Percentiles rank a stretch among this genome's conserved stretches.
phyloP scores from a whole-genome alignment of 2,797 vertebrate species.

The Cossypha dichroa region DNA sequence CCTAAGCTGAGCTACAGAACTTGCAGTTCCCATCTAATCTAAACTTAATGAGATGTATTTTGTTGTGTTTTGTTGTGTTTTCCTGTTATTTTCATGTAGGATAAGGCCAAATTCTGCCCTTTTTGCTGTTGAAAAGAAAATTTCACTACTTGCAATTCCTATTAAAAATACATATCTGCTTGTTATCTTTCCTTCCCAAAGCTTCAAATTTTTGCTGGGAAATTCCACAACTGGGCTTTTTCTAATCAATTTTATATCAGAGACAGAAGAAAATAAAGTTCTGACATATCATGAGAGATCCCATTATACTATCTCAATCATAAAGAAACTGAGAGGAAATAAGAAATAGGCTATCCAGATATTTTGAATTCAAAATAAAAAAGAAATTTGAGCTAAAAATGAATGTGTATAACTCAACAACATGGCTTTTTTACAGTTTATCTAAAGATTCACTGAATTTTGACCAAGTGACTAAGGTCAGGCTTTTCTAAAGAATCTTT shows the following conservation, averaged over 20 bases:
- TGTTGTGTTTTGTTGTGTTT: conserved; percentile 17
- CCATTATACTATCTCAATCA: neutral
- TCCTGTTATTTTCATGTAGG: neutral
- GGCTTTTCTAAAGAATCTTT: neutral
- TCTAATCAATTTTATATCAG: neutral
- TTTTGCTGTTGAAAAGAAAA: neutral
- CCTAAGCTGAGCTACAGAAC: neutral
- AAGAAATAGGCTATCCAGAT: neutral
- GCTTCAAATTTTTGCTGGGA: neutral
- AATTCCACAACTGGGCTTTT: neutral
- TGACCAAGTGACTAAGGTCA: neutral
- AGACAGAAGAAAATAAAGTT: too few species aligned
- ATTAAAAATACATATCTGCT: neutral
- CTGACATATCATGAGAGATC: too few species aligned
- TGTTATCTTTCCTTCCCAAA: neutral
- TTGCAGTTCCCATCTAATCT: conserved; percentile 24
- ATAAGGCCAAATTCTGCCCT: conserved; percentile 18
- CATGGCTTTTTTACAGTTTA: neutral
- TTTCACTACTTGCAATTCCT: neutral
- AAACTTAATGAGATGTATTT: neutral
- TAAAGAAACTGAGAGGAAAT: neutral
- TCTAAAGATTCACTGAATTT: neutral
- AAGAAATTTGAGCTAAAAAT: neutral
- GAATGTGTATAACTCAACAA: neutral
- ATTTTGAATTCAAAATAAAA: neutral